phyloP scores from a whole-genome alignment of 2,888 invertebrate genomes.

The Plagiodera versicolora region DNA sequence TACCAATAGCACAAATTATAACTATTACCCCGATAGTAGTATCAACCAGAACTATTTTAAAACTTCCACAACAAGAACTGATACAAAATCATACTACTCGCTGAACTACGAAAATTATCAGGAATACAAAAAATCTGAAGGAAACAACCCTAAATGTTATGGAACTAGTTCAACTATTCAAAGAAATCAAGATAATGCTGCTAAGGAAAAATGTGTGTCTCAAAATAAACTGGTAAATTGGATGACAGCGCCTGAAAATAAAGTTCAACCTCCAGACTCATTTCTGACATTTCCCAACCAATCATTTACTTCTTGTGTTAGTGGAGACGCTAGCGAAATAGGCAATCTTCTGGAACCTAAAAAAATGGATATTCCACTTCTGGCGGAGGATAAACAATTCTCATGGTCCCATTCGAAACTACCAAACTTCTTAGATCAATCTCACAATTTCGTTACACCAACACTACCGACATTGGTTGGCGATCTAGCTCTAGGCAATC shows the following conservation, averaged over 20 bases:
- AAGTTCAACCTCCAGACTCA: conserved; percentile 51
- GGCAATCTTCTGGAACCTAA: conserved; percentile 33
- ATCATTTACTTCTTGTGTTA: conserved; percentile 39
- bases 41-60: conserved; percentile 42
- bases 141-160: conserved; percentile 24
- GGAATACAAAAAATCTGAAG: conserved; percentile 38
- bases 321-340: conserved; percentile 38
- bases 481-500: conserved; percentile 59
- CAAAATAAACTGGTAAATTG: conserved; percentile 60
- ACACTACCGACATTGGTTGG: conserved; percentile 65
- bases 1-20: conserved; percentile 46
- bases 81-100: conserved; percentile 38
- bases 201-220: conserved; percentile 23
- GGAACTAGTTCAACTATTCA: conserved; percentile 10
- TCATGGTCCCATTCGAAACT: conserved; percentile 61
- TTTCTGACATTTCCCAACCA: conserved; percentile 54
- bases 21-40: conserved; percentile 43
- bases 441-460: conserved; percentile 55
- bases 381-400: conserved; percentile 57
- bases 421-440: conserved; percentile 52
- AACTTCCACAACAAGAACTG: conserved; percentile 33
- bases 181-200: conserved; percentile 12
- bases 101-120: conserved; percentile 46
- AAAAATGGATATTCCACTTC: conserved; percentile 40
- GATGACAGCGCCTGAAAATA: conserved; percentile 64